These are phyloP conservation scores for Eonycteris spelaea DNA, from an alignment of 2,113 vertebrate species.

Conservation along the genomic window DNA sequence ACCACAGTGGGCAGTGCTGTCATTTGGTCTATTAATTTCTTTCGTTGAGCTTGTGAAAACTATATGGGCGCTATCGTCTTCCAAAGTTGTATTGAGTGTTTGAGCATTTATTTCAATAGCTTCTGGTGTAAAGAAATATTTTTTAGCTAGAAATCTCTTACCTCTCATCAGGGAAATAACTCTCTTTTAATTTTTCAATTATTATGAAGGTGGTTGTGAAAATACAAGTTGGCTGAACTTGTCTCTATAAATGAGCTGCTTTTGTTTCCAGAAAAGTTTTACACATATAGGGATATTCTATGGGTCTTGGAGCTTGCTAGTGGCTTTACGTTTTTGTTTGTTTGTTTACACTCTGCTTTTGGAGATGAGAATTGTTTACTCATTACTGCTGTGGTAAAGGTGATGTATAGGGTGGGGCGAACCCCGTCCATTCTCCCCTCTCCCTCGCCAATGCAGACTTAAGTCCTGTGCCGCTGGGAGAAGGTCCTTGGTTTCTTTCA, in stretches of 20 bases:
- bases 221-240: constrained; percentile 17
- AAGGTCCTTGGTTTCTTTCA: no score
- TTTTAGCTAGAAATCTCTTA: background rate
- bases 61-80: background rate
- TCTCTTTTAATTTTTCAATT: constrained; percentile 13
- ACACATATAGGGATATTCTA: background rate
- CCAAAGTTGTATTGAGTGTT: background rate
- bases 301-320: background rate
- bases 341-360: background rate
- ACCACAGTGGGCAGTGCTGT: background rate
- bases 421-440: no score
- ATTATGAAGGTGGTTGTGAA: constrained; percentile 3
- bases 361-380: background rate
- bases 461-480: no score
- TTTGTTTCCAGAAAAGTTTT: constrained; percentile 26
- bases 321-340: background rate
- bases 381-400: background rate
- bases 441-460: no score
- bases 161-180: background rate
- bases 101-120: background rate
- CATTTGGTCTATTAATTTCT: background rate
- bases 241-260: background rate
- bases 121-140: background rate
- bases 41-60: background rate
- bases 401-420: no score